These are phyloP conservation scores for Dolichomitus sp. DNA, from an alignment of 2,888 invertebrate species.

Conservation along the genomic window DNA sequence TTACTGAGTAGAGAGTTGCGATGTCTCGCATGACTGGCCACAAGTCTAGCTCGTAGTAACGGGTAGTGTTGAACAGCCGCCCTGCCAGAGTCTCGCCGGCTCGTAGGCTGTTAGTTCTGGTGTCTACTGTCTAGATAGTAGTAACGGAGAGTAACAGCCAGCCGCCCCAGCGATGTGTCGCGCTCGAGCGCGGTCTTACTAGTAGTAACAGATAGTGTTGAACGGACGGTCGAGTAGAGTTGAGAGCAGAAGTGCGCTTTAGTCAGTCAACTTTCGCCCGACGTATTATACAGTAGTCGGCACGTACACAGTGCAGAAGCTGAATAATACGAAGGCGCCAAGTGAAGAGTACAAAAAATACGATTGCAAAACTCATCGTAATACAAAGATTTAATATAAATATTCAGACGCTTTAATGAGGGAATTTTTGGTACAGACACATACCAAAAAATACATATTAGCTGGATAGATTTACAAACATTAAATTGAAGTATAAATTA, in stretches of 20 bases:
- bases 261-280: conserved; percentile 66
- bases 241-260: conserved; percentile 4
- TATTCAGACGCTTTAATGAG: neutral
- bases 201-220: conserved; percentile 60
- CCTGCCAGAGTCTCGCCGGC: conserved; percentile 21
- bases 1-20: neutral
- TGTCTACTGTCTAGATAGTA: conserved; percentile 58
- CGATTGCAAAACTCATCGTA: neutral
- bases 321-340: neutral
- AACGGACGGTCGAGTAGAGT: conserved; percentile 40
- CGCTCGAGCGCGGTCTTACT: conserved; percentile 34
- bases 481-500: too few species aligned
- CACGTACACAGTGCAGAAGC: neutral
- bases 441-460: too few species aligned
- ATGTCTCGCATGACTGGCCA: conserved; percentile 27
- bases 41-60: conserved; percentile 42
- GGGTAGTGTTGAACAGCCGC: conserved; percentile 47
- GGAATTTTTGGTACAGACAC: neutral
- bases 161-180: conserved; percentile 37
- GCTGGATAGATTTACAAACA: too few species aligned
- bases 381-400: neutral
- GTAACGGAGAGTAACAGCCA: conserved; percentile 55
- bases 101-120: conserved; percentile 20
- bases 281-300: conserved; percentile 29
- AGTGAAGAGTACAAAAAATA: neutral